Conservation (phyloP, 2,797 vertebrate genomes). For the Mastacembelus armatus region DNA sequence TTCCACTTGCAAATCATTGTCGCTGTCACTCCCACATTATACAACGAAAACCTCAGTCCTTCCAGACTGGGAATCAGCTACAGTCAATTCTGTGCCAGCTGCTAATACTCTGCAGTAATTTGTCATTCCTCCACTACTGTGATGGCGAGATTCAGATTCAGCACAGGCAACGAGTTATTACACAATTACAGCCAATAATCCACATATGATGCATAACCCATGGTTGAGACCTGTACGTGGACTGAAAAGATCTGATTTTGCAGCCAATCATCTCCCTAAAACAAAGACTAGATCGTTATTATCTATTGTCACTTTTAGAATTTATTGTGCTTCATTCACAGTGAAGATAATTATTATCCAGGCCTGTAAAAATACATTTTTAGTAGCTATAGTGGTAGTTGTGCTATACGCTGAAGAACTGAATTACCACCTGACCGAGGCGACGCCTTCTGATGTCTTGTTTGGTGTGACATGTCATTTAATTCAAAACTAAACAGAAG, state of each 20-base stretch:
- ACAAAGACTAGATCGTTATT: background rate
- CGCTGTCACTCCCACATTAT: constrained; percentile 58
- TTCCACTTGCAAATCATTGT: constrained; percentile 77
- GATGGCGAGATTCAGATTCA: background rate
- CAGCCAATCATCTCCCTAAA: background rate
- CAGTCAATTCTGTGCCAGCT: constrained; percentile 22
- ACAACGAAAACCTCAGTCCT: constrained; percentile 38
- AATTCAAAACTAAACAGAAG: too few species aligned
- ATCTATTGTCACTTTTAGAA: background rate
- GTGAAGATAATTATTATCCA: constrained; percentile 4
- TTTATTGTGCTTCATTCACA: too few species aligned
- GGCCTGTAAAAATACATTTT: constrained; percentile 3
- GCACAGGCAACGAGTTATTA: constrained; percentile 4
- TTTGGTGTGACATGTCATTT: too few species aligned
- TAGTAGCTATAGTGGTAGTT: background rate
- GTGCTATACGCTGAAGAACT: background rate
- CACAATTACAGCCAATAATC: background rate
- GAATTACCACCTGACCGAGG: too few species aligned
- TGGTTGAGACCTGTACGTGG: constrained; percentile 5
- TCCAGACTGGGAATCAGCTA: constrained; percentile 42
- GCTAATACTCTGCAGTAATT: constrained; percentile 12
- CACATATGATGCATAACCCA: background rate
- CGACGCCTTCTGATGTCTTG: too few species aligned
- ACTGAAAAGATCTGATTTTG: background rate
- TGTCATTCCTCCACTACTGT: constrained; percentile 16